Evolutionary conservation across 2,797 vertebrate species (phyloP), one percentile per base, ranked within the genome.

Genomic region (Kryptolebias ocellatus): DNA sequence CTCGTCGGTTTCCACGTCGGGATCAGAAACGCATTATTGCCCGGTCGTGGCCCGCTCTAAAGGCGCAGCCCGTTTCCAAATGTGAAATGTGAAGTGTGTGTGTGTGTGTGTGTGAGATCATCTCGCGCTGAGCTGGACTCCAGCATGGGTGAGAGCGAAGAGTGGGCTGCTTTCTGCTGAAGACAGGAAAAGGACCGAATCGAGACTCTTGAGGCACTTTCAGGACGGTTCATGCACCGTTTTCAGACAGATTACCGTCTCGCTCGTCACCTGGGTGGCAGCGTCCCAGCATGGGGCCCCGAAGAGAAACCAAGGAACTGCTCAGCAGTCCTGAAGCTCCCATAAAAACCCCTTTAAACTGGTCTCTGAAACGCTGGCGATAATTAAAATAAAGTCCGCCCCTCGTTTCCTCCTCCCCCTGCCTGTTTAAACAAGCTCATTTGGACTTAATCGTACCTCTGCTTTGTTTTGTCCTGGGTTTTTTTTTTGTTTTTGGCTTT

Each of bases 251-350:
- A 83, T 80, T 49, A 80, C 31, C 56, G 79, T 78, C 82, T 82
- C 51, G 4, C 73, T 79, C 85, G 37, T 91, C 88, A 89, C 90
- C 89, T 90, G 79, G 84, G 86, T 79, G 77, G 86, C 86, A 86
- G 86, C 50, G 88, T 84, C 88, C 76, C 90, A 91, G 89, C 90
- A 75, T 85, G 89, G 64, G 83, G 57, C 80, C 28, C 20, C 20
- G 20, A 24, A 24, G 20, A 14, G 85, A 86, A 78, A 87, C 84
- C 72, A 86, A 90, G 88, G 83, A 90, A 92, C 90, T 83, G 63
- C 85, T 90, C 74, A 45, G 81, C 81, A 76, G 81, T 86, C 85
- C 81, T 87, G 17, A 76, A 84, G 83, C 71, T 70, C 87, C 87
- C 74, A 91, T 92, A 89, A 91, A 92, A 90, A 24, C 20, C 16